Evolutionary conservation across 2,113 vertebrate genomes (phyloP).

Genomic region (Chaetodon trifascialis): DNA sequence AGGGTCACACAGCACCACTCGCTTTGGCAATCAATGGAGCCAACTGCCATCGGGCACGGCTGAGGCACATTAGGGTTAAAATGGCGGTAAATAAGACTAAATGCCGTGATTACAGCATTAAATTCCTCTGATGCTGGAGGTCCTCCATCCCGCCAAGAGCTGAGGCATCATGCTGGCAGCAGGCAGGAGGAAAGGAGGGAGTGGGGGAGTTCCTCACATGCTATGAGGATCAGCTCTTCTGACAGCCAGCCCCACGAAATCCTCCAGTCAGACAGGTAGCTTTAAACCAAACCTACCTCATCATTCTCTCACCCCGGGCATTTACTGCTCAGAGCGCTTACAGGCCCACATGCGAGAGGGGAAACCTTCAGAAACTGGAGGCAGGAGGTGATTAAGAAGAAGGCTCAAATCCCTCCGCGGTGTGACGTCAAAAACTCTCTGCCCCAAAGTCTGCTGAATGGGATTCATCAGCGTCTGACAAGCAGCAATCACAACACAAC

Average conservation of each 20-base stretch:
- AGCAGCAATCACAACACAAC: constrained; percentile 55
- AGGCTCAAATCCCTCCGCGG: constrained; percentile 52
- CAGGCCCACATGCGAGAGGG: not conserved
- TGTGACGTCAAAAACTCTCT: constrained; percentile 60
- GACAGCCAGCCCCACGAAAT: constrained; percentile 42
- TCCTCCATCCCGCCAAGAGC: constrained; percentile 41
- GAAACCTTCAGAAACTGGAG: constrained; percentile 20
- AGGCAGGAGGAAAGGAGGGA: constrained; percentile 29
- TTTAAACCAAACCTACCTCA: constrained; percentile 2
- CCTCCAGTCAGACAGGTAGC: constrained; percentile 34
- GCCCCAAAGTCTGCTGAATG: constrained; percentile 17
- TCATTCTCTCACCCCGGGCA: not conserved
- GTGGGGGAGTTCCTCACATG: constrained; percentile 40
- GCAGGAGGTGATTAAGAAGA: constrained; percentile 56
- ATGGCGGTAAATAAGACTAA: constrained; percentile 63
- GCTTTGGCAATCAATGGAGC: constrained; percentile 54
- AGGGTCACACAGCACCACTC: constrained; percentile 53
- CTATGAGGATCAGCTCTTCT: constrained; percentile 39
- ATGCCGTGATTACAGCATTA: constrained; percentile 50
- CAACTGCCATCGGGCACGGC: constrained; percentile 31
- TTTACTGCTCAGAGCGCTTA: not conserved
- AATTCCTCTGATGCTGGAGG: constrained; percentile 56
- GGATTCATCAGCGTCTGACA: constrained; percentile 60
- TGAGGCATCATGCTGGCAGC: constrained; percentile 63
- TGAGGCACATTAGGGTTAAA: constrained; percentile 54